Evolutionary conservation across 2,113 vertebrate species (phyloP), one percentile per base, ranked within the genome.

Genomic region (Vulpes lagopus): DNA sequence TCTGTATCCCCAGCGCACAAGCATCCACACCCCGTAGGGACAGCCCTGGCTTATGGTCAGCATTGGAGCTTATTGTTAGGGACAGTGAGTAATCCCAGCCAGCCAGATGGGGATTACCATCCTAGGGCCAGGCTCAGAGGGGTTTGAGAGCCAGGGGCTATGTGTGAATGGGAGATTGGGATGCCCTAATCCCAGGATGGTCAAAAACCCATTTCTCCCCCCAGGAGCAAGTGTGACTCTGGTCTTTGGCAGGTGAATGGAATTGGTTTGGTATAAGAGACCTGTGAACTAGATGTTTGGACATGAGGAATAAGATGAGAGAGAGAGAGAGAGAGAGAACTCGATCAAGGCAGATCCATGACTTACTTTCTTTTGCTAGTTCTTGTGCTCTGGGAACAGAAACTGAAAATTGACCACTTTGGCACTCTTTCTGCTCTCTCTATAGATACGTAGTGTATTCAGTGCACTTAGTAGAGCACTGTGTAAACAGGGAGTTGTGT

Each of bases 11-110:
- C 8, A 4, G 55, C 12, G 5, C 15, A 8, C 5, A 9, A 22
- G 51, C 5, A 4, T 9, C 6, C 5, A 0, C 0, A 0, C 19
- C 53, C 71, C 15, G 0, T 8, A 3, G 8, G 25, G 19, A 79
- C 25, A 73, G 19, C 23, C 67, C 38, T 94, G 25, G 23, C 25
- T 78, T 74, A 23, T 4, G n/a, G 19, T 67, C 51, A 67, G 49
- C 3, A 0, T 57, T 25, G 30, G 49, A 51, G 55, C 60, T 90
- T 85, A 43, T 43, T 25, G 0, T 8, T 35, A 8, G 22, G 35
- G 82, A 43, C 6, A 83, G 69, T 11, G 59, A 65, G 32, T 32
- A 60, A 27, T 20, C 27, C 23, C 73, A 91, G 43, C 49, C 19
- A 32, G 86, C 74, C 80, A 81, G 35, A n/a, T 83, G 67, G 57